Conservation (phyloP, 2,888 invertebrate species). For the Caenorhabditis sp. region DNA sequence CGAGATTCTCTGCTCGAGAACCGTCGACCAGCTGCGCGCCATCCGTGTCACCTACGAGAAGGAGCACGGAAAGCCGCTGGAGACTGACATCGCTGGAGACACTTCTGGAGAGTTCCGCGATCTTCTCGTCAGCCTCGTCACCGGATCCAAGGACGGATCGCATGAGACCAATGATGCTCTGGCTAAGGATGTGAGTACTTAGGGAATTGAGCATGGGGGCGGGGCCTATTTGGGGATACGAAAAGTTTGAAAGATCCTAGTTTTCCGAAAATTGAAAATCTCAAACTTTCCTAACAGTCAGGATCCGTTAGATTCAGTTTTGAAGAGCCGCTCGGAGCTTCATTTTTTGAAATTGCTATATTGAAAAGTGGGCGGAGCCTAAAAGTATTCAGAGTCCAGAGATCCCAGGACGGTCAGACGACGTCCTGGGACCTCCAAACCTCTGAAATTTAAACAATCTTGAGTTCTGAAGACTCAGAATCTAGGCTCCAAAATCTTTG, state of each 20-base stretch:
- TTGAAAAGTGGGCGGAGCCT: too few relatives aligned
- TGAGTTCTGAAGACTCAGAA: too few relatives aligned
- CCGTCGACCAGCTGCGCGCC: slow-evolving; percentile 82
- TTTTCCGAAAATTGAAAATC: too few relatives aligned
- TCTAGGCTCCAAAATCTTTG: too few relatives aligned
- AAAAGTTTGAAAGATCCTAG: not conserved
- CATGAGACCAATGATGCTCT: slow-evolving; percentile 69
- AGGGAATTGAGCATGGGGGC: not conserved
- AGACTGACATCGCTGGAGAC: slow-evolving; percentile 86
- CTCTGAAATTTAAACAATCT: too few relatives aligned
- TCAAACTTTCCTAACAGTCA: too few relatives aligned
- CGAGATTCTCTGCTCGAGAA: slow-evolving; percentile 91
- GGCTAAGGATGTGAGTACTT: slow-evolving; percentile 68
- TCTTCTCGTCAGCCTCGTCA: slow-evolving; percentile 77
- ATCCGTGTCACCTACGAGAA: slow-evolving; percentile 73
- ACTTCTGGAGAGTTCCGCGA: slow-evolving; percentile 92
- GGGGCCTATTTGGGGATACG: not conserved
- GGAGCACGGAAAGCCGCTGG: slow-evolving; percentile 70
- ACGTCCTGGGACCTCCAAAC: too few relatives aligned
- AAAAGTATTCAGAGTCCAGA: too few relatives aligned
- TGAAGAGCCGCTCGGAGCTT: too few relatives aligned
- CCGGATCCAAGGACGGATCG: slow-evolving; percentile 78
- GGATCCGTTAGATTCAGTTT: too few relatives aligned
- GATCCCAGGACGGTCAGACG: too few relatives aligned
- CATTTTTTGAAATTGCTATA: too few relatives aligned